Evolutionary conservation across 2,888 invertebrate species (phyloP).

Genomic region (Cephus runcator): DNA sequence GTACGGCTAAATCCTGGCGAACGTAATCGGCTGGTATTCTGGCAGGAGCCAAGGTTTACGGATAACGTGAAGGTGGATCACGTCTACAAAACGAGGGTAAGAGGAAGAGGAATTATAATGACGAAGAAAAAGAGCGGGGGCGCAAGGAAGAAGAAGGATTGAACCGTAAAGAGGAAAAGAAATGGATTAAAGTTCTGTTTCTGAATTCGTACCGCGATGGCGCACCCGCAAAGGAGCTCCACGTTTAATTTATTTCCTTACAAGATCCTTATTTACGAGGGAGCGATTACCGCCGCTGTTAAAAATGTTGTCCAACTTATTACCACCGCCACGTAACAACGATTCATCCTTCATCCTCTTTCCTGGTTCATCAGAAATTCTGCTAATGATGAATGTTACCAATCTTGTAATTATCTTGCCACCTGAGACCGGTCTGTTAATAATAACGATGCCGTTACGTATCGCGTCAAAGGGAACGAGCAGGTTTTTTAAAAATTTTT

Average conservation of each 20-base stretch:
- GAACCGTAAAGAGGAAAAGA: background rate
- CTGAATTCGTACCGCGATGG: slow-evolving; percentile 13
- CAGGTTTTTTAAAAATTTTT: background rate
- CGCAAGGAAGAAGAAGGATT: background rate
- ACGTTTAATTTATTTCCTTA: background rate
- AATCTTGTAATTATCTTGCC: slow-evolving; percentile 31
- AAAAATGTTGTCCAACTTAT: background rate
- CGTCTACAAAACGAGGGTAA: slow-evolving; percentile 72
- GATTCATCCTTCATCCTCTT: background rate
- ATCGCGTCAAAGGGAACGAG: background rate
- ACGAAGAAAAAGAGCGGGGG: slow-evolving; percentile 12
- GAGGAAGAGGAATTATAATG: slow-evolving; percentile 24
- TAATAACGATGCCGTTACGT: slow-evolving; percentile 12
- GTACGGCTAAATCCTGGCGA: slow-evolving; percentile 69
- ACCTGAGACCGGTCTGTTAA: slow-evolving; percentile 29
- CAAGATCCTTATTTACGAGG: slow-evolving; percentile 26
- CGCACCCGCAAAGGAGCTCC: slow-evolving; percentile 7
- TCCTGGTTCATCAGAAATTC: slow-evolving; percentile 37
- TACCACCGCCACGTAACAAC: background rate
- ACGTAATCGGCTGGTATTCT: slow-evolving; percentile 69
- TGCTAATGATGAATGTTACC: slow-evolving; percentile 37
- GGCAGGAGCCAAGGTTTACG: slow-evolving; percentile 75
- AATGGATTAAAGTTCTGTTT: background rate
- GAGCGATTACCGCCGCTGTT: slow-evolving; percentile 20
- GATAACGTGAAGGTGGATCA: slow-evolving; percentile 70